phyloP scores from a whole-genome alignment of 2,797 vertebrate species.

The Sebastes trivittatus region DNA sequence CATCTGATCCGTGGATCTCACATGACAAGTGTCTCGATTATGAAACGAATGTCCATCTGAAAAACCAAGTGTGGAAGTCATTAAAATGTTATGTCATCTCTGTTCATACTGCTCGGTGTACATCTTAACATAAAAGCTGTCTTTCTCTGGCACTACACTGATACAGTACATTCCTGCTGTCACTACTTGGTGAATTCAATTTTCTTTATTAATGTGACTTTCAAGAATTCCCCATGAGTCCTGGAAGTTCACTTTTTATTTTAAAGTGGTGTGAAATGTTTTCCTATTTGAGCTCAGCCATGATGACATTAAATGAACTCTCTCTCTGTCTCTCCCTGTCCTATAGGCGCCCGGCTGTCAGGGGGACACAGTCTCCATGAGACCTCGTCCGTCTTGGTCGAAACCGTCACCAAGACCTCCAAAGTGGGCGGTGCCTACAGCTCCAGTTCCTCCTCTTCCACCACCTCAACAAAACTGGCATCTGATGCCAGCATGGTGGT shows the following conservation, averaged over 20 bases:
- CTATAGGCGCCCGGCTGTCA: slow-evolving; percentile 88
- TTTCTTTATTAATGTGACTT: slow-evolving; percentile 6
- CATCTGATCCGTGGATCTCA: slow-evolving; percentile 57
- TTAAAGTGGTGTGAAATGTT: slow-evolving; percentile 14
- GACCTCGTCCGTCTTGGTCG: slow-evolving; percentile 94
- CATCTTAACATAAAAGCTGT: slow-evolving; percentile 40
- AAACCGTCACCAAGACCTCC: slow-evolving; percentile 90
- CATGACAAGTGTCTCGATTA: slow-evolving; percentile 55
- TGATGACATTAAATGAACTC: slow-evolving; percentile 43
- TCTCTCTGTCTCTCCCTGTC: not conserved
- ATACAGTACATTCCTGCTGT: slow-evolving; percentile 8
- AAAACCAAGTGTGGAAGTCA: slow-evolving; percentile 44
- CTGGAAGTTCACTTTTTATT: slow-evolving; percentile 23
- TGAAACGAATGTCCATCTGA: slow-evolving; percentile 49
- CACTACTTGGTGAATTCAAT: not conserved
- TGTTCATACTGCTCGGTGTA: slow-evolving; percentile 15
- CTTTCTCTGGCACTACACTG: slow-evolving; percentile 1
- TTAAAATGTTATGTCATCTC: slow-evolving; percentile 52
- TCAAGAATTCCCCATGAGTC: slow-evolving; percentile 9
- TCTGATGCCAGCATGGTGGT: slow-evolving; percentile 94
- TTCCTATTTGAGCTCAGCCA: slow-evolving; percentile 10
- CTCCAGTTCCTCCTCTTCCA: slow-evolving; percentile 80
- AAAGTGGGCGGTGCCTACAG: slow-evolving; percentile 86
- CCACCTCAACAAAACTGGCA: slow-evolving; percentile 84
- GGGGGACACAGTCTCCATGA: slow-evolving; percentile 97